These are phyloP conservation scores for Austrofundulus limnaeus DNA, from an alignment of 2,113 vertebrate genomes.

Conservation along the genomic window DNA sequence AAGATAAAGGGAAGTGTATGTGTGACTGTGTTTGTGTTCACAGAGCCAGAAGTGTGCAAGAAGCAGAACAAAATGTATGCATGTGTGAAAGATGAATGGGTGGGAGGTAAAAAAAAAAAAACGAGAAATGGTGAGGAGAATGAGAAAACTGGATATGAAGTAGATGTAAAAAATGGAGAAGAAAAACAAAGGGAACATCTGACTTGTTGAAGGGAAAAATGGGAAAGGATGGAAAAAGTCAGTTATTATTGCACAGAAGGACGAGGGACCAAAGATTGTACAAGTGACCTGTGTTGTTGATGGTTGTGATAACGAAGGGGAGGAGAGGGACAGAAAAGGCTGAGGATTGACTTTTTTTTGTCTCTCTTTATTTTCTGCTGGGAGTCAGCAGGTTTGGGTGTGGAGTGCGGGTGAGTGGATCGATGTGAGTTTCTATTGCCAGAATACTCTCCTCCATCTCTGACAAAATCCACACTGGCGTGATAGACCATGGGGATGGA, in stretches of 20 bases:
- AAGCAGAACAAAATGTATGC: constrained; percentile 50
- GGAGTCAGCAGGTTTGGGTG: constrained; percentile 75
- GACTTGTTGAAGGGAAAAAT: constrained; percentile 7
- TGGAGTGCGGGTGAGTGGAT: constrained; percentile 64
- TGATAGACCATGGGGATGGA: constrained; percentile 52
- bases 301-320: constrained; percentile 45
- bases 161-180: constrained; percentile 30
- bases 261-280: constrained; percentile 32
- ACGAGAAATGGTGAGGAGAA: constrained; percentile 45
- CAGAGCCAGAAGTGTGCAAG: constrained; percentile 35
- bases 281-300: constrained; percentile 55
- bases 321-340: constrained; percentile 50
- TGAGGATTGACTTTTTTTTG: constrained; percentile 62
- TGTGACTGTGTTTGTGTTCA: constrained; percentile 38
- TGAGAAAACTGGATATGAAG: constrained; percentile 49
- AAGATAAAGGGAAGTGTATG: not conserved
- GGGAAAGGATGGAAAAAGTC: constrained; percentile 22
- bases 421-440: constrained; percentile 73
- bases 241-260: constrained; percentile 18
- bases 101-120: constrained; percentile 42
- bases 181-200: constrained; percentile 22
- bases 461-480: constrained; percentile 54
- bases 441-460: constrained; percentile 72
- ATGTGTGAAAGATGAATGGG: constrained; percentile 54
- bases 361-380: constrained; percentile 59